Evolutionary conservation across 2,888 invertebrate genomes (phyloP).

Genomic region (Arge pagana): DNA sequence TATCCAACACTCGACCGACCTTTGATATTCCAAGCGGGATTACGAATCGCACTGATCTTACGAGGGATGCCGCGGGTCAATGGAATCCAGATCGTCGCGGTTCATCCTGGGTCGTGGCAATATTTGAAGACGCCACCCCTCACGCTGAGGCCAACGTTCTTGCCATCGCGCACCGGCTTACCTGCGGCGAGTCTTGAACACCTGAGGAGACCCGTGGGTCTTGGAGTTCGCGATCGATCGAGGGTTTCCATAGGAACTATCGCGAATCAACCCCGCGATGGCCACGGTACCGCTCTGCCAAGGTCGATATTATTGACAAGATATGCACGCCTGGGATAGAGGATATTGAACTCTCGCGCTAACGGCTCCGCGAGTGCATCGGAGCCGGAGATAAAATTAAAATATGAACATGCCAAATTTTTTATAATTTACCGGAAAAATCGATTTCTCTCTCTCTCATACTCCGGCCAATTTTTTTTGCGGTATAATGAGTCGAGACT

Average conservation of each 20-base stretch:
- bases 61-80: not conserved
- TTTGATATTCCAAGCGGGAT: slow-evolving; percentile 12
- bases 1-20: not conserved
- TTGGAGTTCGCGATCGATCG: slow-evolving; percentile 48
- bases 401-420: too few relatives aligned
- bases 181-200: slow-evolving; percentile 29
- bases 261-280: slow-evolving; percentile 35
- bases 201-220: slow-evolving; percentile 31
- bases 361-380: too few relatives aligned
- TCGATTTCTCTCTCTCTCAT: too few relatives aligned
- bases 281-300: slow-evolving; percentile 27
- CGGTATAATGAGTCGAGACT: too few relatives aligned
- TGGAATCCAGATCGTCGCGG: slow-evolving; percentile 16
- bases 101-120: slow-evolving; percentile 35
- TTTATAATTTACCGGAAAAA: too few relatives aligned
- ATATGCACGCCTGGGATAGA: slow-evolving; percentile 28
- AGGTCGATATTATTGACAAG: slow-evolving; percentile 49
- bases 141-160: slow-evolving; percentile 22
- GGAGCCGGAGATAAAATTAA: too few relatives aligned
- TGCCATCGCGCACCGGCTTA: not conserved
- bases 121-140: slow-evolving; percentile 38
- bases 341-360: slow-evolving; percentile 50
- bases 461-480: too few relatives aligned
- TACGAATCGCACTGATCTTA: not conserved
- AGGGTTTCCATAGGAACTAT: slow-evolving; percentile 52